These are phyloP conservation scores for Zele albiditarsus DNA, from an alignment of 2,888 invertebrate genomes.

Conservation along the genomic window DNA sequence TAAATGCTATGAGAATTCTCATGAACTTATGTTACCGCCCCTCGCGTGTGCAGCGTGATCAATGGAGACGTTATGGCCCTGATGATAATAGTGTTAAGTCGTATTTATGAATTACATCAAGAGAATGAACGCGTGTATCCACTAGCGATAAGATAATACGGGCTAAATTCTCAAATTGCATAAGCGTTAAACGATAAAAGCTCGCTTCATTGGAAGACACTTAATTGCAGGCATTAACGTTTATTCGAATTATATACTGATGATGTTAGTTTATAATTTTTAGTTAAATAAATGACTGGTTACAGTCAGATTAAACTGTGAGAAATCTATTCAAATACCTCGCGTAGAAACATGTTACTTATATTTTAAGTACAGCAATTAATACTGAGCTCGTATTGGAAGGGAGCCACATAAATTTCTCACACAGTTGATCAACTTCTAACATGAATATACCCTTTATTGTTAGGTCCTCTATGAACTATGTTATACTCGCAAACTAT, in stretches of 20 bases:
- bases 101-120: constrained; percentile 24
- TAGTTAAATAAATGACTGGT: too few relatives aligned
- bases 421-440: too few relatives aligned
- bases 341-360: too few relatives aligned
- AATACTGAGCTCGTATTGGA: too few relatives aligned
- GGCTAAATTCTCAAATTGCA: constrained; percentile 15
- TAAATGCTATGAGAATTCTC: constrained; percentile 17
- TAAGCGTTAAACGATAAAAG: constrained; percentile 25
- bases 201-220: constrained; percentile 25
- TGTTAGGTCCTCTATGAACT: too few relatives aligned
- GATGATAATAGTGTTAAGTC: constrained; percentile 24
- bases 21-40: background rate
- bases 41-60: constrained; percentile 22
- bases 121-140: constrained; percentile 7
- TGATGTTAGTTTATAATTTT: background rate
- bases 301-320: too few relatives aligned
- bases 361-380: too few relatives aligned
- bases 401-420: too few relatives aligned
- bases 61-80: constrained; percentile 34
- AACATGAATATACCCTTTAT: too few relatives aligned
- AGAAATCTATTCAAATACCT: too few relatives aligned
- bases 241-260: constrained; percentile 25
- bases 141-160: constrained; percentile 27
- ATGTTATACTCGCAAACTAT: too few relatives aligned
- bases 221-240: constrained; percentile 27